Base-by-base conservation (phyloP, 1,140 invertebrate genomes). In the Centruroides vittatus region DNA sequence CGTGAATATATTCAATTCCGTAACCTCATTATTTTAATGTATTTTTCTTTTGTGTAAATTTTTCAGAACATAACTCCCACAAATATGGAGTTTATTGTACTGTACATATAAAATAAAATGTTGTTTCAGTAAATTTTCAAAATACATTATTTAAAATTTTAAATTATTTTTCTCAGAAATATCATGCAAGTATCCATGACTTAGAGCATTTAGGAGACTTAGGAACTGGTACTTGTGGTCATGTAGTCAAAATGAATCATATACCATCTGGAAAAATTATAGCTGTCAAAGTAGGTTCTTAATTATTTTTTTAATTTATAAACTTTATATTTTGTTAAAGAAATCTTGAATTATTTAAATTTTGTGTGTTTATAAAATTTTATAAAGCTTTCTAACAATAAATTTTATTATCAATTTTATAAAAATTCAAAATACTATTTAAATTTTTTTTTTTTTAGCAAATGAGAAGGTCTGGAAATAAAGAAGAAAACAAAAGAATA, bases 401-500 rank as follows among this genome's bases (percentile, higher is more conserved):
- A n/a, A n/a, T n/a, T n/a, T n/a, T n/a, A n/a, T n/a, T n/a, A n/a
- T n/a, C n/a, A n/a, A n/a, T n/a, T n/a, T n/a, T n/a, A n/a, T n/a
- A n/a, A n/a, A n/a, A n/a, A n/a, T n/a, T n/a, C n/a, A n/a, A n/a
- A n/a, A n/a, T n/a, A n/a, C n/a, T n/a, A n/a, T n/a, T n/a, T n/a
- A n/a, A 46, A 41, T 57, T 64, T 58, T 53, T 66, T 70, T 59
- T 63, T 61, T 63, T 80, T 60, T 73, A 93, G 84, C 93, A 98
- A 87, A 99, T 99, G 94, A 81, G 94, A 63, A 81, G 93, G 50
- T 95, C 93, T 9, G 91, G 93, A 11, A 97, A 98, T 83, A 62
- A 83, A 12, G 94, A 98, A 73, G 95, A 98, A 75, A 96, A 94
- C 63, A 98, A 98, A 75, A 82, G 94, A 67, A 97, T 99, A 59